Base-by-base conservation (phyloP, 30 jellyfish, hydroid and myxozoan genomes). In the Turritopsis rubra region DNA sequence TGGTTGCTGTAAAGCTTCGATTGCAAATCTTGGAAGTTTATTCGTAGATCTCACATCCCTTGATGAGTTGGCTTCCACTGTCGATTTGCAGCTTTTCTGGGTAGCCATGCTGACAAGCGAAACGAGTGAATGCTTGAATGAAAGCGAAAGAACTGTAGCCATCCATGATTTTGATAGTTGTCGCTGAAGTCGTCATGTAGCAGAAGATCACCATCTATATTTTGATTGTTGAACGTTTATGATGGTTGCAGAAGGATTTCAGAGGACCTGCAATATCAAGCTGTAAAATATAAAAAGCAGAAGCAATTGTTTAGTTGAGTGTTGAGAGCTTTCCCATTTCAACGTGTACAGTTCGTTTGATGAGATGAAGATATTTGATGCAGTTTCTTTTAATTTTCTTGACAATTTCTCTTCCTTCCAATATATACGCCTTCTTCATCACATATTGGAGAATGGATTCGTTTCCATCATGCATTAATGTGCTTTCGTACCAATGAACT, bases 101-200 rank as follows among this genome's bases (percentile, higher is more conserved):
- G 17, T 66, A 66, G 76, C 76, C 76, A 66, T 3, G 9, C 76
- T 66, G 29, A 26, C 76, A 66, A 1, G 82, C 52, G 24, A 74
- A 74, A 4, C 82, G 82, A 1, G 66, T 65, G 60, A 80, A 80
- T n/a, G 87, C 60, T 28, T 41, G 84, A 5, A 80, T 26, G 54
- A 66, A 80, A 18, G 87, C 52, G 1, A 22, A 16, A 5, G 87
- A 3, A 20, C 83, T 41, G 83, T 80, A 80, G 66, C 21, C n/a
- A 7, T 80, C 87, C 87, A 53, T 80, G 8, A 80, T 54, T n/a
- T 80, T 66, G 29, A 80, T 80, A 9, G 29, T 1, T 7, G 60
- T 21, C 17, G 80, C 31, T 21, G 60, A 74, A 5, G 82, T 74
- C 60, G 65, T 74, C 24, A 21, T 21, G 60, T 74, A 74, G 31